These are phyloP conservation scores for Paradoxurus hermaphroditus DNA, from an alignment of 2,113 vertebrate species.

Conservation along the genomic window DNA sequence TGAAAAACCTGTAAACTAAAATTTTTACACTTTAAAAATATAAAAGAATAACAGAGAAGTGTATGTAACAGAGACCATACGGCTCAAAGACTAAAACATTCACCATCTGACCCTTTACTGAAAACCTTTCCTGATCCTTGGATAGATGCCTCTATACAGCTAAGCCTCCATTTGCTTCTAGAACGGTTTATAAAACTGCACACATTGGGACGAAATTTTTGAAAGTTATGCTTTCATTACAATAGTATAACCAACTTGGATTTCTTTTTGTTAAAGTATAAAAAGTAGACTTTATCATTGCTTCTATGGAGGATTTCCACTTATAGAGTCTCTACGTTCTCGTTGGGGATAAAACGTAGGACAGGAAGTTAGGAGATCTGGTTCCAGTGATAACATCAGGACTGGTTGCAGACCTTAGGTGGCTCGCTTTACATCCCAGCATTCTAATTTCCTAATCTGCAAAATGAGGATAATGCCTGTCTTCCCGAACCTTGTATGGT, in stretches of 20 bases:
- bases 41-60: neutral
- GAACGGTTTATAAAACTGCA: neutral
- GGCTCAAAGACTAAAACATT: neutral
- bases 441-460: neutral
- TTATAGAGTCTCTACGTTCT: neutral
- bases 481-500: neutral
- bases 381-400: neutral
- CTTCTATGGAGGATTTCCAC: neutral
- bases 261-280: neutral
- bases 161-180: neutral
- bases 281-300: neutral
- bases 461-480: neutral
- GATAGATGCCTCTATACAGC: neutral
- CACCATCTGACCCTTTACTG: neutral
- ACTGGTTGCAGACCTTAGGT: neutral
- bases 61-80: neutral
- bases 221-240: neutral
- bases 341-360: neutral
- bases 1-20: neutral
- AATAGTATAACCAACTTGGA: neutral
- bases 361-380: neutral
- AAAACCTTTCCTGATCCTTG: neutral
- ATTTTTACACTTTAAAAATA: slow-evolving; percentile 12
- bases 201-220: neutral
- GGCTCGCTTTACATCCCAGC: neutral